A percentile compares a stretch with the other conserved stretches of the same genome.
phyloP scores from a whole-genome alignment of 2,797 vertebrate species.

The Xerus rutilus region DNA sequence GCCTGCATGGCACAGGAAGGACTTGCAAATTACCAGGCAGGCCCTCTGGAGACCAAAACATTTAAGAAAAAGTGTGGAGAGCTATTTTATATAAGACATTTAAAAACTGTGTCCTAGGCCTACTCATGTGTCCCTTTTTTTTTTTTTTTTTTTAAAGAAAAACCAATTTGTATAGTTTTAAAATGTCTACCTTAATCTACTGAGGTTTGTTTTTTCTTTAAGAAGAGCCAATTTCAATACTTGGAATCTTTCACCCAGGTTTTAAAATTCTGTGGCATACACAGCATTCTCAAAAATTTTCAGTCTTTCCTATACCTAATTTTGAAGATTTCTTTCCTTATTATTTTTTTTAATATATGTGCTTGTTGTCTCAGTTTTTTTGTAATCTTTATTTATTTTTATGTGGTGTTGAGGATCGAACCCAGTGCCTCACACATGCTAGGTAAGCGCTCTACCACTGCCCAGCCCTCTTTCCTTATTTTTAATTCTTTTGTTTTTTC shows the following conservation, averaged over 20 bases:
- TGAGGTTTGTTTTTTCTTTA: not conserved
- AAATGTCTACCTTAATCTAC: not conserved
- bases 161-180: not conserved
- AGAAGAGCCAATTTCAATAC: not conserved
- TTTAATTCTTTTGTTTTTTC: conserved; percentile 28
- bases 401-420: too few relatives aligned
- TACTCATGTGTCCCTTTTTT: not conserved
- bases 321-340: not conserved
- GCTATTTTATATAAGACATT: not conserved
- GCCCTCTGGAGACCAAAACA: not conserved
- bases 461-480: not conserved
- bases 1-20: not conserved
- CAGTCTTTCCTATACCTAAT: not conserved
- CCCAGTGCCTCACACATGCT: too few relatives aligned
- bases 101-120: conserved; percentile 4
- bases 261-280: not conserved
- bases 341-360: too few relatives aligned
- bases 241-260: not conserved
- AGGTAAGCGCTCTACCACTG: too few relatives aligned
- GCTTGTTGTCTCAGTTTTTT: too few relatives aligned
- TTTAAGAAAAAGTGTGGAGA: not conserved
- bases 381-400: too few relatives aligned
- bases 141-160: not conserved
- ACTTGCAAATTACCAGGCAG: not conserved
- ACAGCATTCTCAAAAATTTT: not conserved